phyloP scores from a whole-genome alignment of 2,888 invertebrate species.

The Cephalotes varians region DNA sequence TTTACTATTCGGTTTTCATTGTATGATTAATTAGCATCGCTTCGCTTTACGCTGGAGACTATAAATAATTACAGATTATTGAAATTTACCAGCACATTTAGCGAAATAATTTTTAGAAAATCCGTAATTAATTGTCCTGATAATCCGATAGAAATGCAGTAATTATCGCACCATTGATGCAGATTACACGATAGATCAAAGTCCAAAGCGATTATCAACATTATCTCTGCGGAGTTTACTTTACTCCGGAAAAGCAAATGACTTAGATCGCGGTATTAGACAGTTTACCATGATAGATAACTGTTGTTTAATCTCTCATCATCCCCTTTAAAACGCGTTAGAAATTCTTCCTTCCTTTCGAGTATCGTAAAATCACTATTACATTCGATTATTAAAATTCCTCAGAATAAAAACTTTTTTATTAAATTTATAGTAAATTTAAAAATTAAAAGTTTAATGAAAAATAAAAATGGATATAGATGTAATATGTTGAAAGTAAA shows the following conservation, averaged over 20 bases:
- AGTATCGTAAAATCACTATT: neutral
- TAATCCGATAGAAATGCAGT: neutral
- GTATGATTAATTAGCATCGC: neutral
- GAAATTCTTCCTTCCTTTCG: neutral
- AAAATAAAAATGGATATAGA: neutral
- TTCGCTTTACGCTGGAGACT: neutral
- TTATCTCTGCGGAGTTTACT: constrained; percentile 26
- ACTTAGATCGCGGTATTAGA: constrained; percentile 27
- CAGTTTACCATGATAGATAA: neutral
- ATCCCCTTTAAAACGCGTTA: neutral
- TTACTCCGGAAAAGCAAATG: neutral
- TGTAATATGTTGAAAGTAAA: neutral
- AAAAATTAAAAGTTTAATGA: neutral
- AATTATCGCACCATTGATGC: constrained; percentile 6
- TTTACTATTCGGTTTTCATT: neutral
- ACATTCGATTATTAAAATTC: neutral
- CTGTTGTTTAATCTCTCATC: constrained; percentile 5
- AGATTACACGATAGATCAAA: constrained; percentile 40
- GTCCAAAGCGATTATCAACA: constrained; percentile 22
- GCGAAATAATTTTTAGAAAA: neutral
- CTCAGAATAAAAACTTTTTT: neutral
- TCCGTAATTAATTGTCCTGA: constrained; percentile 24
- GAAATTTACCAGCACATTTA: neutral
- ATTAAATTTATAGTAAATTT: neutral
- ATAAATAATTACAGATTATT: neutral